phyloP scores from a whole-genome alignment of 2,888 invertebrate genomes.

The Neoitamus cyanurus region DNA sequence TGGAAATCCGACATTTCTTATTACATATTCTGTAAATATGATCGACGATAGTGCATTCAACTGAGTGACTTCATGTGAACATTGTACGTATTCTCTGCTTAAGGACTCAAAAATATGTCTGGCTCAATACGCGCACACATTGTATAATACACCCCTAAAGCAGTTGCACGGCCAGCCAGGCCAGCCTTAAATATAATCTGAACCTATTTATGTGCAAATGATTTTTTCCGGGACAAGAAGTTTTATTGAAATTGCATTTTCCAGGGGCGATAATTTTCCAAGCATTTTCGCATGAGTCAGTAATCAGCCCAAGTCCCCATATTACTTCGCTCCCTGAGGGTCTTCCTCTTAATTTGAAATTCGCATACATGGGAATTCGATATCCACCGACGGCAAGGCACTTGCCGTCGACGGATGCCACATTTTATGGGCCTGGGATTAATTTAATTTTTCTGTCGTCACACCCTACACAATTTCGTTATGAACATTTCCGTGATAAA shows the following conservation, averaged over 20 bases:
- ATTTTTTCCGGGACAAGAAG: neutral
- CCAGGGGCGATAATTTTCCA: conserved; percentile 19
- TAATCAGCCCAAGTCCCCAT: conserved; percentile 31
- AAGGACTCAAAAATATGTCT: neutral
- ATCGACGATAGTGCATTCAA: too few species aligned
- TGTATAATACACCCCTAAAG: neutral
- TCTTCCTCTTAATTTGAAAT: conserved; percentile 26
- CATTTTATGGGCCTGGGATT: conserved; percentile 33
- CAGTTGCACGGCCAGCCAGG: neutral
- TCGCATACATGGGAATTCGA: conserved; percentile 25
- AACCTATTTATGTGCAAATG: conserved; percentile 13
- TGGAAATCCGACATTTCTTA: too few species aligned
- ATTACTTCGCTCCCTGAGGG: conserved; percentile 3
- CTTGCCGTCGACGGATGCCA: neutral
- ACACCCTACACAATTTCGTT: conserved; percentile 10
- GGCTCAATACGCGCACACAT: too few species aligned
- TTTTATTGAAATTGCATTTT: conserved; percentile 25
- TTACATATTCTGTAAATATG: too few species aligned
- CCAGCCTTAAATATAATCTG: neutral
- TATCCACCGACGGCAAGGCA: neutral
- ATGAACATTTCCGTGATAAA: neutral
- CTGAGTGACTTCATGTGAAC: too few species aligned
- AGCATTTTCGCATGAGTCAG: conserved; percentile 20
- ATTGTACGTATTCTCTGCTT: too few species aligned
- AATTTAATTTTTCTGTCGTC: conserved; percentile 30